Base-by-base conservation (phyloP, 2,797 vertebrate genomes). In the Crocidura indochinensis region DNA sequence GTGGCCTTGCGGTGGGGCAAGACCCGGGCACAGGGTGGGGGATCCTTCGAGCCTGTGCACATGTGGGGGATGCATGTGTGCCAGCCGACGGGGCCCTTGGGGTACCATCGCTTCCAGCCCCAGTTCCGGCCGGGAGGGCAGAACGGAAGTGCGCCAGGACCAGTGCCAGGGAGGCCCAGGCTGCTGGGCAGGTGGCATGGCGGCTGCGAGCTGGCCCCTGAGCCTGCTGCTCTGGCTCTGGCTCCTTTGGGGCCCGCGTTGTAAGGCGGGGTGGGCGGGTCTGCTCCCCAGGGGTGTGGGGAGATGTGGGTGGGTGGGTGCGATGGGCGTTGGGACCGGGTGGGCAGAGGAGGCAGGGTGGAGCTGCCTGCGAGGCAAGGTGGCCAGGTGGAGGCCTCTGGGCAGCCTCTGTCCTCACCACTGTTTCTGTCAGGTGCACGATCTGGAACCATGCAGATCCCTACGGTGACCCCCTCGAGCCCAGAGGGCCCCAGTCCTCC, bases 161-260 rank as follows among this genome's bases (percentile, higher is more conserved):
- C 53, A 11, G 53, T 56, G 53, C 11, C 10, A 29, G n/a, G 78
- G 5, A 20, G 44, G 62, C 8, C 90, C 76, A 86, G 88, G 68
- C 11, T 0, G 4, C 56, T 49, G 26, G 26, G 10, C 24, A 26
- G 24, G 71, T 12, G 24, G 17, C 19, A 90, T 95, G 95, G 90
- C 84, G 20, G 81, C n/a, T n/a, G 31, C 0, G 4, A 5, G 69
- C 20, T 22, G 75, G 2, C 46, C 27, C 24, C 62, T 82, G 31
- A 31, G 64, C 10, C 56, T 94, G 44, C 15, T 86, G 84, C 26
- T 72, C 73, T 76, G 88, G 64, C 38, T 96, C n/a, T 22, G 92
- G 77, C 74, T 92, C 22, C 51, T 90, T 53, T 90, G 49, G 26
- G 62, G 29, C 0, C 1, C 2, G 72, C 46, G 86, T 10, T 1